phyloP scores from a whole-genome alignment of 2,888 invertebrate species.

The Calephelis perditalis region DNA sequence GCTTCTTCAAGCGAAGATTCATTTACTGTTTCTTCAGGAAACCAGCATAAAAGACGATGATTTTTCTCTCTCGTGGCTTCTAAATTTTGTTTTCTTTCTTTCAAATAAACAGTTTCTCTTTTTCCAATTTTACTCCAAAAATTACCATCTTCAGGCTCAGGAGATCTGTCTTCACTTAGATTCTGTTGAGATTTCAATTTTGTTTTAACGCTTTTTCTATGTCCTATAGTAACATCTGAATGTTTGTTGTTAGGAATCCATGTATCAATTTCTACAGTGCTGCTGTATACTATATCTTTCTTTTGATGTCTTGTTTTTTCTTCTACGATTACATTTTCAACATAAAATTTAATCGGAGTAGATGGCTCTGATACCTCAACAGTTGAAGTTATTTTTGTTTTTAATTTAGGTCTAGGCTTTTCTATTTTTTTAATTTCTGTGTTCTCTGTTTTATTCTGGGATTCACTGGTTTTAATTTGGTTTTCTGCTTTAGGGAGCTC shows the following conservation, averaged over 20 bases:
- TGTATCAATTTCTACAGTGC: slow-evolving; percentile 40
- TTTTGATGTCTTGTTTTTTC: slow-evolving; percentile 60
- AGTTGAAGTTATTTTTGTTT: slow-evolving; percentile 74
- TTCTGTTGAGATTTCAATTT: slow-evolving; percentile 16
- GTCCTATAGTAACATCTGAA: slow-evolving; percentile 25
- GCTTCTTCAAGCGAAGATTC: background rate
- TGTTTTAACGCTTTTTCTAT: slow-evolving; percentile 26
- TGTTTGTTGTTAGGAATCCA: slow-evolving; percentile 25
- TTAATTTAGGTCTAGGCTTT: slow-evolving; percentile 52
- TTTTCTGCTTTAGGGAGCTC: slow-evolving; percentile 56
- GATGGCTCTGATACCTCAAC: slow-evolving; percentile 70
- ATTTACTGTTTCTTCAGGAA: slow-evolving; percentile 47
- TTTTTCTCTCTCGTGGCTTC: slow-evolving; percentile 58
- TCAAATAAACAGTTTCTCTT: slow-evolving; percentile 81
- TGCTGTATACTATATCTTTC: slow-evolving; percentile 58
- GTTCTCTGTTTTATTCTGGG: slow-evolving; percentile 33
- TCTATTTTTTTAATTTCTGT: slow-evolving; percentile 31
- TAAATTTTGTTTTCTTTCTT: slow-evolving; percentile 73
- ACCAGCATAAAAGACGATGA: slow-evolving; percentile 57
- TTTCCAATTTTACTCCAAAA: slow-evolving; percentile 83
- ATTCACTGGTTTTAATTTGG: slow-evolving; percentile 39
- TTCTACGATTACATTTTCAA: slow-evolving; percentile 79
- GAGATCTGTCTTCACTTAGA: slow-evolving; percentile 36
- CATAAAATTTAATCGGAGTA: slow-evolving; percentile 71
- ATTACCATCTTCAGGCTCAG: slow-evolving; percentile 70